Conservation (phyloP, 2,113 vertebrate genomes). For the Myotis lucifugus region DNA sequence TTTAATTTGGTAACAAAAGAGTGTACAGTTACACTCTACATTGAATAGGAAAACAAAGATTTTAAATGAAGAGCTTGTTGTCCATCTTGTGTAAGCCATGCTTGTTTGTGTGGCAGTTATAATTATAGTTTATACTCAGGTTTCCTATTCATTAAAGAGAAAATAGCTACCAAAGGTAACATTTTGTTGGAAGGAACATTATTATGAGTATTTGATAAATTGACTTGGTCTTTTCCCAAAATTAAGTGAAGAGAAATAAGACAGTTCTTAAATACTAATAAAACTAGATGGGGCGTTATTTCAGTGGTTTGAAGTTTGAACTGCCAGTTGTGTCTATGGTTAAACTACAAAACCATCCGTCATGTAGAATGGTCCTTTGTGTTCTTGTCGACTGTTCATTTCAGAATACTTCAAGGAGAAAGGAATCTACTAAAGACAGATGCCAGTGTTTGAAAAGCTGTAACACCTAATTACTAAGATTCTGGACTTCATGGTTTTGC, state of each 20-base stretch:
- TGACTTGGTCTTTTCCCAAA: conserved; percentile 38
- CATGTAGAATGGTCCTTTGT: not conserved
- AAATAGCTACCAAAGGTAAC: not conserved
- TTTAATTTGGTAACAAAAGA: not conserved
- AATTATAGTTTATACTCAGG: not conserved
- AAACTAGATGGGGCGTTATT: not conserved
- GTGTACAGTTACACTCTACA: not conserved
- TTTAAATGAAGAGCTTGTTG: not conserved
- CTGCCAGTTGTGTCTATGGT: not conserved
- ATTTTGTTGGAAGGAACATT: not conserved
- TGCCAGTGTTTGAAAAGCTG: not conserved
- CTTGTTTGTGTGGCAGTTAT: not conserved
- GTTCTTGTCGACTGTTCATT: not conserved
- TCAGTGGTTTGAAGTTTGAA: not conserved
- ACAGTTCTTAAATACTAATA: not conserved
- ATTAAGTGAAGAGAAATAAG: conserved; percentile 4
- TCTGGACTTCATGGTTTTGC: not conserved
- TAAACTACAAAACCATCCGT: not conserved
- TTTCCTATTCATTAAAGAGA: not conserved
- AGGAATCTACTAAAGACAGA: not conserved
- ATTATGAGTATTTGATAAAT: not conserved
- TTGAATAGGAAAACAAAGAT: conserved; percentile 11
- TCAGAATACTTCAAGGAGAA: not conserved
- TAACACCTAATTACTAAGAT: not conserved
- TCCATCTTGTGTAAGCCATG: not conserved